Evolutionary conservation across 2,113 vertebrate genomes (phyloP).

Genomic region (Seriola quinqueradiata): DNA sequence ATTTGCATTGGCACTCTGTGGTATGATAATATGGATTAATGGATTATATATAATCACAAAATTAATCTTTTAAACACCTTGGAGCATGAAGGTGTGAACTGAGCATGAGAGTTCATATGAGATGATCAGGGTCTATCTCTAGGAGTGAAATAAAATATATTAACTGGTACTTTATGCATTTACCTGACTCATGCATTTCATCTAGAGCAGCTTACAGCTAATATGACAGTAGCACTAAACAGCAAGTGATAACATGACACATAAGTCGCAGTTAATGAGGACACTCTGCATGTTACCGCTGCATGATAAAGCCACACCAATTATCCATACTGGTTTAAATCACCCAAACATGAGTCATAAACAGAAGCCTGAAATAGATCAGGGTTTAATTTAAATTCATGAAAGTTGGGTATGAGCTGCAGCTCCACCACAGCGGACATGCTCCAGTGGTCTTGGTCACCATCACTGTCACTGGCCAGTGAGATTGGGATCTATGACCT

Average conservation of each 20-base stretch:
- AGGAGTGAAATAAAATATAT: not conserved
- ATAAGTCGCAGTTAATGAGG: not conserved
- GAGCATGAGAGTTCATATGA: not conserved
- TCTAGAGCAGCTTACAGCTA: not conserved
- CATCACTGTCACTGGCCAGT: conserved; percentile 22
- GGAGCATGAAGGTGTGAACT: not conserved
- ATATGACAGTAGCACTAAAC: not conserved
- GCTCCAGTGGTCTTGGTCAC: conserved; percentile 29
- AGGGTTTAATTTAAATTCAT: conserved; percentile 5
- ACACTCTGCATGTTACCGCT: not conserved
- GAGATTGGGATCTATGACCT: conserved; percentile 65
- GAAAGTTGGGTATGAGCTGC: conserved; percentile 21
- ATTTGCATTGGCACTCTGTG: conserved; percentile 8
- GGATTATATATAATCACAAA: conserved; percentile 25
- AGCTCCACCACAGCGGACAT: conserved; percentile 7
- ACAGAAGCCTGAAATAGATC: not conserved
- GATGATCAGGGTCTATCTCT: not conserved
- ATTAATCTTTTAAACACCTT: conserved; percentile 13
- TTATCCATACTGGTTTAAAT: not conserved
- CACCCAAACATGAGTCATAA: not conserved
- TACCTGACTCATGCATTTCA: conserved; percentile 6
- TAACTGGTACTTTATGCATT: not conserved
- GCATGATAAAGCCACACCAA: not conserved
- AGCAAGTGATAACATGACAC: not conserved
- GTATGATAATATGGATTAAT: conserved; percentile 32